Base-by-base conservation (phyloP, 2,888 invertebrate species). In the Phasia obesa region DNA sequence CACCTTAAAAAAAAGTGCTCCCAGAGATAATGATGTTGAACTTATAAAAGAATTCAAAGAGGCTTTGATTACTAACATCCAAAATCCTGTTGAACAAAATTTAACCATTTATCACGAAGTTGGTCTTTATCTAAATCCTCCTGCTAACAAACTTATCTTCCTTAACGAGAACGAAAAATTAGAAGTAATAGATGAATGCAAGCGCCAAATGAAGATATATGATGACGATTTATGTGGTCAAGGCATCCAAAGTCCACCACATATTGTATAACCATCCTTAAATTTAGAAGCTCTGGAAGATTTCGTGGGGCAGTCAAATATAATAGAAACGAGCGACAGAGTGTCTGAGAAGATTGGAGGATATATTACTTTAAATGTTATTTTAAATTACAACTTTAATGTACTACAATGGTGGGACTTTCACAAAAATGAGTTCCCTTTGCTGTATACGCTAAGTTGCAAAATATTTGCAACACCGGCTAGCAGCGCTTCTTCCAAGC, bases 111-210 rank as follows among this genome's bases (percentile, higher is more conserved):
- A 55, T 9, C 85, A 85, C 49, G 84, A 84, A 84, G 70, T 85
- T 64, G 85, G 77, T 9, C 51, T 84, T 21, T 85, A 81, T 81
- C 53, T 85, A 31, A 85, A 81, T 47, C 84, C 84, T 49, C 84
- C 86, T 17, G 70, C 84, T 35, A 85, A 85, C 47, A 79, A 84
- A 17, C 49, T 85, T 59, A 31, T 69, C 44, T 73, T 79, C 42
- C 79, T 81, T 51, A 57, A 42, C 15, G 67, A 83, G 47, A 38
- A 19, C 42, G 84, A 84, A 13, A 84, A 75, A 51, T 21, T 69
- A 11, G 3, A 23, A 0, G 67, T 84, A 3, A 81, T 77, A 55
- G 51, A 21, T 9, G 70, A 85, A 59, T 85, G 85, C 44, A 81
- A 73, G 53, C 55, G 35, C 15, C 47, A 83, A 17, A 84, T 85